A percentile compares a stretch with the other conserved stretches of the same genome.
Evolutionary conservation across 1,140 invertebrate genomes (phyloP).

Genomic region (Danaus melanippus): DNA sequence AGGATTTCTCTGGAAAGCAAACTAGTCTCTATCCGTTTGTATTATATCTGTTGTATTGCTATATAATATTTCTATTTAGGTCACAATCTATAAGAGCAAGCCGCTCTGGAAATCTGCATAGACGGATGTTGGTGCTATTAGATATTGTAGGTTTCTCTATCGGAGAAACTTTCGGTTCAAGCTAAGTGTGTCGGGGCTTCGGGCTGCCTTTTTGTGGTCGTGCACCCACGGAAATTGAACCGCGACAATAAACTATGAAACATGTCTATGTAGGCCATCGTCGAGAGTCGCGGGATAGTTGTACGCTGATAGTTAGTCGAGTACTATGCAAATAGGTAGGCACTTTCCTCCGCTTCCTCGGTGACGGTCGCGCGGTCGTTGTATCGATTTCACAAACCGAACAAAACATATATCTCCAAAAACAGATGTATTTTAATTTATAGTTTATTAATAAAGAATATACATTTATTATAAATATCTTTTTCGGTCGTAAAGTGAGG

Average conservation of each 20-base stretch:
- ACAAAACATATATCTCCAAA: constrained; percentile 3
- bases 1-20: no score
- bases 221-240: constrained; percentile 64
- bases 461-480: no score
- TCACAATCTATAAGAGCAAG: constrained; percentile 46
- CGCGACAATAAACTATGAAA: constrained; percentile 59
- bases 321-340: constrained; percentile 61
- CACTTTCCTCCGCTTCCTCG: constrained; percentile 61
- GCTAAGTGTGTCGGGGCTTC: constrained; percentile 55
- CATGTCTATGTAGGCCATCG: constrained; percentile 64
- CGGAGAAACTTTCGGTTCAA: constrained; percentile 66
- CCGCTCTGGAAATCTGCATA: constrained; percentile 69
- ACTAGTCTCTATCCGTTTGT: constrained; percentile 16
- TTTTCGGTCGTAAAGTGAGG: no score
- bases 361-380: constrained; percentile 36
- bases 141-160: constrained; percentile 68
- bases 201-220: constrained; percentile 38
- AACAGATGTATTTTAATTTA: no score
- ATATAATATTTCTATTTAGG: constrained; percentile 53
- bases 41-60: constrained; percentile 32
- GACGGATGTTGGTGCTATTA: constrained; percentile 66
- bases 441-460: no score
- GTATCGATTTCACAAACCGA: constrained; percentile 55
- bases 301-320: constrained; percentile 29
- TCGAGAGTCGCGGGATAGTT: constrained; percentile 30